Conservation (phyloP, 1,140 invertebrate genomes). For the Riptortus pedestris region DNA sequence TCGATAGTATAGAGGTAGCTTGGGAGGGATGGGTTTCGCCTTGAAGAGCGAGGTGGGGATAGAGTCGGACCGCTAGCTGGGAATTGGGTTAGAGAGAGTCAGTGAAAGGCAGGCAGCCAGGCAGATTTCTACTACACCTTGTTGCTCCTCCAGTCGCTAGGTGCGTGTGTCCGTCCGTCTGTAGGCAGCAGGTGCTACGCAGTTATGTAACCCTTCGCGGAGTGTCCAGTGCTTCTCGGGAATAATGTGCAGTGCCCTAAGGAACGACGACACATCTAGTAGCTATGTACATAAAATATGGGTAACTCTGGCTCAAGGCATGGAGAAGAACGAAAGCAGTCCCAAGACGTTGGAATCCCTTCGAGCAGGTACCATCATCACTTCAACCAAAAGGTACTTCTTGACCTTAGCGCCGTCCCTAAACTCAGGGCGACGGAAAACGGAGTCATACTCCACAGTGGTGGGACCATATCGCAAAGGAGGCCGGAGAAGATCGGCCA, state of each 20-base stretch:
- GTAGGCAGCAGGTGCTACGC: neutral
- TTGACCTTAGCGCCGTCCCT: constrained; percentile 47
- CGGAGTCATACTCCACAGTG: constrained; percentile 63
- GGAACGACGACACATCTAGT: neutral
- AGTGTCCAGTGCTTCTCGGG: too few relatives aligned
- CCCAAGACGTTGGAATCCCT: constrained; percentile 42
- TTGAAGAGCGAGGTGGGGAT: neutral
- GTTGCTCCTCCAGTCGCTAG: too few relatives aligned
- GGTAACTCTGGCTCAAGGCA: constrained; percentile 33
- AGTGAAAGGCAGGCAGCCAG: too few relatives aligned
- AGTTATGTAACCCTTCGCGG: neutral
- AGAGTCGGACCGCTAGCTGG: neutral
- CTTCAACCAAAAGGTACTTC: constrained; percentile 55
- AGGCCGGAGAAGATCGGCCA: constrained; percentile 5
- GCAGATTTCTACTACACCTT: too few relatives aligned
- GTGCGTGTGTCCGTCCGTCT: neutral
- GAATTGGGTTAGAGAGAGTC: too few relatives aligned
- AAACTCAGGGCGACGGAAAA: constrained; percentile 62
- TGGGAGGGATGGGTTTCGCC: neutral
- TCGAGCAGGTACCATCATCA: constrained; percentile 4
- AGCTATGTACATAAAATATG: constrained; percentile 27
- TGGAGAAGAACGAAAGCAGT: constrained; percentile 31
- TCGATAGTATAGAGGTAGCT: neutral
- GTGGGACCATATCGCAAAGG: constrained; percentile 46
- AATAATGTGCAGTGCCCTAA: neutral